Percentiles rank a stretch among this genome's conserved stretches.
Evolutionary conservation across 2,797 vertebrate species (phyloP).

Genomic region (Discoglossus pictus): DNA sequence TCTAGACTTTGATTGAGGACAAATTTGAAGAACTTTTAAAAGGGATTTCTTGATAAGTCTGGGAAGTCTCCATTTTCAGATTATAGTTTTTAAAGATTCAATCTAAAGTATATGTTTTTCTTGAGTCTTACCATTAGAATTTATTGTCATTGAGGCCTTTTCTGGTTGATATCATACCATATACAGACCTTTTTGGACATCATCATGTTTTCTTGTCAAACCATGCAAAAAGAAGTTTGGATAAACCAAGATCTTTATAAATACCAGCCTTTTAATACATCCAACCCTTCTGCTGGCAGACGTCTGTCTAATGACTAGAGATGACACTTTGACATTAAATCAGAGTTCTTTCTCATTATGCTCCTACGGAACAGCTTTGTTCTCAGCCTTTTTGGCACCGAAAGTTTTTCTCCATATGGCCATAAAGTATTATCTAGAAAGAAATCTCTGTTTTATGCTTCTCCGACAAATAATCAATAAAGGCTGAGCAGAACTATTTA

Average conservation of each 20-base stretch:
- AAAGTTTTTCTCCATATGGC: conserved; percentile 27
- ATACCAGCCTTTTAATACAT: conserved; percentile 1
- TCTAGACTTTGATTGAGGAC: too few species aligned
- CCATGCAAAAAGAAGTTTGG: too few species aligned
- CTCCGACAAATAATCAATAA: conserved; percentile 45
- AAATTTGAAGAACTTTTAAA: too few species aligned
- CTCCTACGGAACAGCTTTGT: conserved; percentile 10
- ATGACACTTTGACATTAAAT: conserved; percentile 19
- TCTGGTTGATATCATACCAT: too few species aligned
- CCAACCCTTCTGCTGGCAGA: conserved; percentile 5
- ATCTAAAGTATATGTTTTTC: too few species aligned
- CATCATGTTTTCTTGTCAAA: too few species aligned
- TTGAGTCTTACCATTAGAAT: too few species aligned
- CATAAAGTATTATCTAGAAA: conserved; percentile 28
- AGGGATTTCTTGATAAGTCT: too few species aligned
- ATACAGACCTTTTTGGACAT: too few species aligned
- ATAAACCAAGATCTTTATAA: conserved; percentile 5
- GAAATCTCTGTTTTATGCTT: conserved; percentile 43
- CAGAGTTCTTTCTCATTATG: conserved; percentile 16
- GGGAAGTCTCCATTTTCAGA: too few species aligned
- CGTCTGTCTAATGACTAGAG: neutral
- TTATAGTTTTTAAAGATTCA: too few species aligned
- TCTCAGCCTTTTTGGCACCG: conserved; percentile 18
- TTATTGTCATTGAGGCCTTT: too few species aligned
- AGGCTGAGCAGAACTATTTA: conserved; percentile 31